These are phyloP conservation scores for Sander vitreus DNA, from an alignment of 2,113 vertebrate species.

Conservation along the genomic window DNA sequence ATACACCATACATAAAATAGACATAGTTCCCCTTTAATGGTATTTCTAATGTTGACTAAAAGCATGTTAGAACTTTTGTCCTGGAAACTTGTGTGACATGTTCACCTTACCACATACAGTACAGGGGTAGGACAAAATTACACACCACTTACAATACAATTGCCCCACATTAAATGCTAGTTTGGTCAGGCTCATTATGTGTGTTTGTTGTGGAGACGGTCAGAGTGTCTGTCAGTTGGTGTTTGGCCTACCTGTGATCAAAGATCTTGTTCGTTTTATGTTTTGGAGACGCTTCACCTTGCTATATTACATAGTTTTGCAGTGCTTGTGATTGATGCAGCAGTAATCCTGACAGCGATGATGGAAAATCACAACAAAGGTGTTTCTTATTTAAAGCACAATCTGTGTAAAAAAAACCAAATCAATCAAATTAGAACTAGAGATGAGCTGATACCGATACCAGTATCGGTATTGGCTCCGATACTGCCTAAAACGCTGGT, in stretches of 20 bases:
- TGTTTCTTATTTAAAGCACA: background rate
- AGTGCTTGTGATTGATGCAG: background rate
- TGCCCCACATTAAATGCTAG: background rate
- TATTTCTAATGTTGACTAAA: background rate
- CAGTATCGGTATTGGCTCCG: too few relatives aligned
- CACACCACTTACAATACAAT: background rate
- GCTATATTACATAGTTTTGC: background rate
- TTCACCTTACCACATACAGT: background rate
- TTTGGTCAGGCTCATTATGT: slow-evolving; percentile 15
- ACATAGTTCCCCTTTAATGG: background rate
- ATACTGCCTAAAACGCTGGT: too few relatives aligned
- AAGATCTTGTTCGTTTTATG: background rate
- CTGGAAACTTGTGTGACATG: background rate
- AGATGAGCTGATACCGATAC: too few relatives aligned
- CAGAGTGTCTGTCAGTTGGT: background rate
- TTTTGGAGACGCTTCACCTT: background rate
- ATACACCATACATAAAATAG: too few relatives aligned
- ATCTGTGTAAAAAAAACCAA: background rate
- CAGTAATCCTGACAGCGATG: background rate
- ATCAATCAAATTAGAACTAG: background rate
- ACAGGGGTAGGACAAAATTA: background rate
- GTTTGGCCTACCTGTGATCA: background rate
- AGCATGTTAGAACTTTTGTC: background rate
- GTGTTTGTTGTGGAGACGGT: slow-evolving; percentile 30
- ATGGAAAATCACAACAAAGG: background rate